These are phyloP conservation scores for Urechis unicinctus DNA, from an alignment of 2,888 invertebrate species.

Conservation along the genomic window DNA sequence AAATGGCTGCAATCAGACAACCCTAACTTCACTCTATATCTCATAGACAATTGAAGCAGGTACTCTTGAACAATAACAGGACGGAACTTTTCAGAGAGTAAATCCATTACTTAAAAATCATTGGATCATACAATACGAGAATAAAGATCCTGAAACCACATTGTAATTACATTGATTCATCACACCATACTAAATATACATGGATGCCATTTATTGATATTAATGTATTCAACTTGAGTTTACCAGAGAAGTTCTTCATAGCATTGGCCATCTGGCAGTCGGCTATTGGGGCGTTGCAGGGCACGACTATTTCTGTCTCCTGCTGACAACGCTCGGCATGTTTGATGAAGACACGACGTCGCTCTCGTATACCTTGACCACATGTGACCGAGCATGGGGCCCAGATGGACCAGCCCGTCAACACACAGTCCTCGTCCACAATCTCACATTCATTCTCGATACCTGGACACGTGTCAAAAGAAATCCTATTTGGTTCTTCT, in stretches of 20 bases:
- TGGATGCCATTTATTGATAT: too few relatives aligned
- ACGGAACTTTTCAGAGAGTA: not conserved
- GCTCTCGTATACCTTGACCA: slow-evolving; percentile 60
- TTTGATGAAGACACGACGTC: slow-evolving; percentile 47
- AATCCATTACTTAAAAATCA: too few relatives aligned
- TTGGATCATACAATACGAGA: too few relatives aligned
- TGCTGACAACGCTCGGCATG: slow-evolving; percentile 7
- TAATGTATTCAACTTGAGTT: too few relatives aligned
- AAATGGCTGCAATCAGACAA: slow-evolving; percentile 44
- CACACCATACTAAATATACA: too few relatives aligned
- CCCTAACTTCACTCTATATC: too few relatives aligned
- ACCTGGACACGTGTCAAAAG: too few relatives aligned
- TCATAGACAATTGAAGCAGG: too few relatives aligned
- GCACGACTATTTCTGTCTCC: slow-evolving; percentile 1
- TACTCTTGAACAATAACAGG: too few relatives aligned
- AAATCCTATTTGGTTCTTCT: too few relatives aligned
- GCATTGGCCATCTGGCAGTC: slow-evolving; percentile 43
- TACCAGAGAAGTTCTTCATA: slow-evolving; percentile 48
- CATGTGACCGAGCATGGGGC: slow-evolving; percentile 53
- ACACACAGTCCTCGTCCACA: slow-evolving; percentile 52
- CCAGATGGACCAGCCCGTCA: slow-evolving; percentile 55
- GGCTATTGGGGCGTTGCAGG: slow-evolving; percentile 9
- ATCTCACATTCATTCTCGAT: slow-evolving; percentile 22
- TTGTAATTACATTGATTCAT: too few relatives aligned
- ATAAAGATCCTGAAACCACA: too few relatives aligned